Percentiles rank a stretch among this genome's conserved stretches.
These are phyloP conservation scores for Plutella xylostella DNA, from an alignment of 2,888 invertebrate species.

Conservation along the genomic window DNA sequence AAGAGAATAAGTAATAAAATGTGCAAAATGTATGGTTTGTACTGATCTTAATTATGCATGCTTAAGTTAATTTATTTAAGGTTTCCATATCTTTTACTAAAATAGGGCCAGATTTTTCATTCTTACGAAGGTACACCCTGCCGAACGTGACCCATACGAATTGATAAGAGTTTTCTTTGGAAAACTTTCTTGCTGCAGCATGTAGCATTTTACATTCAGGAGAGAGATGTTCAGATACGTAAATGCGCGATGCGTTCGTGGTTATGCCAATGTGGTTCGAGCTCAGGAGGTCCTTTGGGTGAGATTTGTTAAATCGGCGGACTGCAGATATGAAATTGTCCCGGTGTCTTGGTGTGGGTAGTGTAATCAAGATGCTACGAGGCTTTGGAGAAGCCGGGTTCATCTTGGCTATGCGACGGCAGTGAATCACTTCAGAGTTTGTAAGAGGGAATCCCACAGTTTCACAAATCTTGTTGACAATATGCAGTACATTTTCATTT, in stretches of 20 bases:
- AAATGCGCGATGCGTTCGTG: neutral
- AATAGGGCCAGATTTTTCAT: neutral
- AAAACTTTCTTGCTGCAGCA: neutral
- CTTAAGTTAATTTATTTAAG: neutral
- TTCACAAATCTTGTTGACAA: conserved; percentile 9
- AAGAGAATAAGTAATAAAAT: neutral
- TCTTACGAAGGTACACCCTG: neutral
- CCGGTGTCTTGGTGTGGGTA: conserved; percentile 7
- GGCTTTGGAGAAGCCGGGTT: conserved; percentile 10
- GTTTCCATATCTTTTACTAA: too few species aligned
- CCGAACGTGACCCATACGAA: neutral
- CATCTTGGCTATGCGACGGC: conserved; percentile 14
- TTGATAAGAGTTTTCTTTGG: neutral
- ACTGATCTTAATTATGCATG: neutral
- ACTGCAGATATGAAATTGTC: conserved; percentile 1
- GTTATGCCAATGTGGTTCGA: neutral
- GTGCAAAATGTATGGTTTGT: neutral
- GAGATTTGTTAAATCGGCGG: conserved; percentile 2
- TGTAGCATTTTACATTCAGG: conserved; percentile 1
- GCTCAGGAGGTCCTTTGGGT: neutral
- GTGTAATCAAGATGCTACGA: neutral
- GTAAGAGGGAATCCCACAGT: neutral
- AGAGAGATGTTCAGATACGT: conserved; percentile 2
- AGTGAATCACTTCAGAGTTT: conserved; percentile 5
- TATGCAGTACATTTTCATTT: conserved; percentile 3